Conservation (phyloP, 2,113 vertebrate species). For the Peromyscus californicus region DNA sequence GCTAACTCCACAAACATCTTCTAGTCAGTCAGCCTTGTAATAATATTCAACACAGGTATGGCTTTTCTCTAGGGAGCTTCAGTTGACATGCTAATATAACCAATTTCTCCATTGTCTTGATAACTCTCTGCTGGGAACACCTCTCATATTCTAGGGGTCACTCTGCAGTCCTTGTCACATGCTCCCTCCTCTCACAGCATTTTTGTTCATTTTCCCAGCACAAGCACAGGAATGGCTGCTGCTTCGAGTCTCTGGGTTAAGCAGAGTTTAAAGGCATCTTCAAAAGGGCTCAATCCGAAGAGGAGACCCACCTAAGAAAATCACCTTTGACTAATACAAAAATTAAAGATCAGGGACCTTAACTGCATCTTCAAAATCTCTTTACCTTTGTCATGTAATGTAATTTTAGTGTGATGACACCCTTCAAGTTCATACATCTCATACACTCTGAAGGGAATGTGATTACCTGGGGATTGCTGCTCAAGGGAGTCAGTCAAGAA, state of each 20-base stretch:
- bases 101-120: neutral
- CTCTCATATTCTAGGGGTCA: neutral
- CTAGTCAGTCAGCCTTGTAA: neutral
- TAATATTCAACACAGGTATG: neutral
- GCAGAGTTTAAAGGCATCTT: neutral
- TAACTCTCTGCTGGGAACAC: neutral
- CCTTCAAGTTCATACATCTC: neutral
- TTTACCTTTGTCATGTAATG: neutral
- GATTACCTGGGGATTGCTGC: neutral
- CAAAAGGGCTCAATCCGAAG: neutral
- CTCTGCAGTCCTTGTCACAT: neutral
- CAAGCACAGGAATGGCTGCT: neutral
- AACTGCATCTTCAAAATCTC: slow-evolving; percentile 22
- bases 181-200: neutral
- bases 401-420: neutral
- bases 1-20: neutral
- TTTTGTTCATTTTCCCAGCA: neutral
- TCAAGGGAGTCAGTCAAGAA: neutral
- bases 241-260: neutral
- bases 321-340: neutral
- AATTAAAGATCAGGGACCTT: neutral
- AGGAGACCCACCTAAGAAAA: neutral
- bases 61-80: neutral
- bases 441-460: neutral
- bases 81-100: neutral